A percentile compares a stretch with the other conserved stretches of the same genome.
These are phyloP conservation scores for Lithophane socia DNA, from an alignment of 2,888 invertebrate genomes.

Conservation along the genomic window DNA sequence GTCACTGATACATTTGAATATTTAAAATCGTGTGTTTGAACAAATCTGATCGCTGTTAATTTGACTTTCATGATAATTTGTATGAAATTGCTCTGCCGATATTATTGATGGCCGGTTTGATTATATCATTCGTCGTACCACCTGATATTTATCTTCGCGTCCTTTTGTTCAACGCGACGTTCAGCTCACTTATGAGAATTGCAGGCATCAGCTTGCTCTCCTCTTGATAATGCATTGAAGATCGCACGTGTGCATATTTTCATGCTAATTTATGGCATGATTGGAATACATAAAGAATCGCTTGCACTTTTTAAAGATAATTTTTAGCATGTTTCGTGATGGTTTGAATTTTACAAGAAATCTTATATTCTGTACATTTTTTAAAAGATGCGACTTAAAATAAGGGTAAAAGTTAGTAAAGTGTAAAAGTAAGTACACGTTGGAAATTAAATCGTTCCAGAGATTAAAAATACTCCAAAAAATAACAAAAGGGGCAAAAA, in stretches of 20 bases:
- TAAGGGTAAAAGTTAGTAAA: background rate
- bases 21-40: conserved; percentile 64
- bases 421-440: background rate
- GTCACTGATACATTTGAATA: conserved; percentile 64
- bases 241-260: conserved; percentile 61
- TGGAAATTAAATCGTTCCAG: background rate
- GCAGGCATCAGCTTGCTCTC: conserved; percentile 55
- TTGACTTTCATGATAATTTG: conserved; percentile 60
- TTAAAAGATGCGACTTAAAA: background rate
- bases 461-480: background rate
- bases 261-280: conserved; percentile 54
- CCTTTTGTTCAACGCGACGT: conserved; percentile 46
- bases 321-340: conserved; percentile 24
- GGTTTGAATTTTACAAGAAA: background rate
- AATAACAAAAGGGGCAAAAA: background rate
- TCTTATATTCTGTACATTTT: background rate
- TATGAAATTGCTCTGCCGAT: conserved; percentile 48
- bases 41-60: conserved; percentile 60
- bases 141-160: conserved; percentile 41
- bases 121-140: conserved; percentile 46
- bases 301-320: conserved; percentile 21
- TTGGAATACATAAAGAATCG: conserved; percentile 50
- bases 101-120: conserved; percentile 55
- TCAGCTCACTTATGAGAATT: conserved; percentile 54
- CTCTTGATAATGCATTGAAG: conserved; percentile 54